Conservation (phyloP, 2,113 vertebrate genomes). For the Syngnathus scovelli region DNA sequence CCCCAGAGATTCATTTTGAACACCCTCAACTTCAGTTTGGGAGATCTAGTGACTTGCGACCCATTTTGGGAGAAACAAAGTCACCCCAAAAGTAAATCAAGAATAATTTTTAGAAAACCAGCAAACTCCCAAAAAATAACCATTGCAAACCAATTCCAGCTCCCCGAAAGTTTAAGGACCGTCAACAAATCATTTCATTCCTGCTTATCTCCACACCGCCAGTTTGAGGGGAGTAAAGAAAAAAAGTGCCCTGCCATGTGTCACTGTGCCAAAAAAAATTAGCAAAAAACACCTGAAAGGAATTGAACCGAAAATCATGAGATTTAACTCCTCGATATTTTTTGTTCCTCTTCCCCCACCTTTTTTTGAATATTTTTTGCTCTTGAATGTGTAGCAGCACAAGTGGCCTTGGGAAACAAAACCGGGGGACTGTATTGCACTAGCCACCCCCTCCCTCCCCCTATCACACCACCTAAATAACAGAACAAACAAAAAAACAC, state of each 20-base stretch:
- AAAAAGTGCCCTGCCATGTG: constrained; percentile 49
- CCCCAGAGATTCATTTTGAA: no score
- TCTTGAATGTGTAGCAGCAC: constrained; percentile 72
- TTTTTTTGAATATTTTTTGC: constrained; percentile 36
- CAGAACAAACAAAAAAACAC: constrained; percentile 45
- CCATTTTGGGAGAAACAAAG: neutral
- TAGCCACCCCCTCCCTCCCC: constrained; percentile 64
- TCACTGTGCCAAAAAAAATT: constrained; percentile 70
- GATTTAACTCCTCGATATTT: constrained; percentile 66
- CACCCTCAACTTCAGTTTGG: no score
- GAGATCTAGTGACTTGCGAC: no score
- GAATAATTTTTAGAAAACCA: neutral
- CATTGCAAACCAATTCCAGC: neutral
- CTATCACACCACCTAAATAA: constrained; percentile 64
- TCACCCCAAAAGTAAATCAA: neutral
- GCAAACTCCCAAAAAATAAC: neutral
- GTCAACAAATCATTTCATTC: constrained; percentile 47
- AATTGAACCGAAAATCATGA: constrained; percentile 63
- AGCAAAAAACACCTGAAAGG: constrained; percentile 24
- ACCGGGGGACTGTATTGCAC: constrained; percentile 69
- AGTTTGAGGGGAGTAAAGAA: constrained; percentile 6
- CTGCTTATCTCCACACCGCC: constrained; percentile 34
- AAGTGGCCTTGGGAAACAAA: constrained; percentile 62
- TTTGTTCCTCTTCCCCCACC: constrained; percentile 55
- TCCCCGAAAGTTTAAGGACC: neutral